Evolutionary conservation across 2,888 invertebrate genomes (phyloP).

Genomic region (Synanthedon andrenaeformis): DNA sequence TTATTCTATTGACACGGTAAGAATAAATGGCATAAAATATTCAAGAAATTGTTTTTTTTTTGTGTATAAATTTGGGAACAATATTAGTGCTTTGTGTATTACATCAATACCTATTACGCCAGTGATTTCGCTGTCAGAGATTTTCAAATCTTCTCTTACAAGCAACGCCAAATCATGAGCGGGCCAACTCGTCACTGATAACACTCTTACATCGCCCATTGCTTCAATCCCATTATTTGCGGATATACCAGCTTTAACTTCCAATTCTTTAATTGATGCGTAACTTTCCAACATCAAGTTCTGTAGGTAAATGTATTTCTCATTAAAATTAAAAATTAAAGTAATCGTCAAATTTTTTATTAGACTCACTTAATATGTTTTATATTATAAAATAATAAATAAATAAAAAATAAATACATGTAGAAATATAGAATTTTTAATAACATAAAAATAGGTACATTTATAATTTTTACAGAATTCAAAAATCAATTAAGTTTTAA

Average conservation of each 20-base stretch:
- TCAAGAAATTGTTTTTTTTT: neutral
- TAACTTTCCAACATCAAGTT: conserved; percentile 41
- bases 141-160: conserved; percentile 16
- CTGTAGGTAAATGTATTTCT: conserved; percentile 16
- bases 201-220: conserved; percentile 38
- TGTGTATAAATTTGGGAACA: neutral
- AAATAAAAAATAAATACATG: too few species aligned
- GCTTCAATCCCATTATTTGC: conserved; percentile 21
- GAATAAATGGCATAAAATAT: neutral
- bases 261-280: conserved; percentile 42
- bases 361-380: neutral
- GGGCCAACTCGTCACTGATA: conserved; percentile 52
- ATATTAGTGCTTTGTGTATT: neutral
- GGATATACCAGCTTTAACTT: conserved; percentile 26
- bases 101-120: conserved; percentile 36
- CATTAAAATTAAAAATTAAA: neutral
- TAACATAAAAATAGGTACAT: too few species aligned
- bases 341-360: neutral
- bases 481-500: too few species aligned
- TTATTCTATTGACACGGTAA: neutral
- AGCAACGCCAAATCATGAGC: conserved; percentile 47
- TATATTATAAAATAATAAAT: too few species aligned
- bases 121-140: conserved; percentile 1
- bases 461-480: too few species aligned
- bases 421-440: too few species aligned